A percentile compares a stretch with the other conserved stretches of the same genome.
Evolutionary conservation across 2,113 vertebrate species (phyloP).

Genomic region (Fregetta grallaria): DNA sequence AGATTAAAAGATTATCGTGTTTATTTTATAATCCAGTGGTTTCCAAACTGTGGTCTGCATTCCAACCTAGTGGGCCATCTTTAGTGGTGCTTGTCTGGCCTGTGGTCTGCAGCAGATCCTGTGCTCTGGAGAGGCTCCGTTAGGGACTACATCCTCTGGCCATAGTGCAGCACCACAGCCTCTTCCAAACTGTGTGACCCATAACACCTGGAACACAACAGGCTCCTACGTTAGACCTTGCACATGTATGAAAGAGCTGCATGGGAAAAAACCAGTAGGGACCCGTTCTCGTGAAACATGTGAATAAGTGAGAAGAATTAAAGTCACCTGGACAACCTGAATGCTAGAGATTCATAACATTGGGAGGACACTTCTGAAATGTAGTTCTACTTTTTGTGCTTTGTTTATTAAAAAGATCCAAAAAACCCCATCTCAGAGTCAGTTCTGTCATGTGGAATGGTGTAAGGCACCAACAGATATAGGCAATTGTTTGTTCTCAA

Average conservation of each 20-base stretch:
- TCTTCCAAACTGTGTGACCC: not conserved
- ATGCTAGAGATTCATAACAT: not conserved
- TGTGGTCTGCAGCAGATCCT: not conserved
- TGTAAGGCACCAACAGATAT: not conserved
- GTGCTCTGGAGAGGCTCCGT: not conserved
- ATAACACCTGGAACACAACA: not conserved
- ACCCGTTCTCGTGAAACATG: not conserved
- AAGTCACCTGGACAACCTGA: not conserved
- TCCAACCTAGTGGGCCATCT: not conserved
- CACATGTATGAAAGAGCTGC: not conserved
- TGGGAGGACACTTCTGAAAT: not conserved
- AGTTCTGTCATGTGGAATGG: not conserved
- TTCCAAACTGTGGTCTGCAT: not conserved
- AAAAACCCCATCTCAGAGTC: not conserved
- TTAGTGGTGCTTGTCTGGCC: not conserved
- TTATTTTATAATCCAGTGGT: not conserved
- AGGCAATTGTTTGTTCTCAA: not conserved
- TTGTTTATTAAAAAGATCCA: not conserved
- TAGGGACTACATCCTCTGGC: not conserved
- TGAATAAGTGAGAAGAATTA: not conserved
- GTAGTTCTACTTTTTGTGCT: not conserved
- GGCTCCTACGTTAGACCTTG: rapidly evolving
- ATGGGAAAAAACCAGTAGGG: not conserved
- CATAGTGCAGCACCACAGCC: not conserved
- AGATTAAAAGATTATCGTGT: not conserved